Evolutionary conservation across 1,140 invertebrate species (phyloP), one percentile per base, ranked within the genome.

Genomic region (Trichonephila inaurata): DNA sequence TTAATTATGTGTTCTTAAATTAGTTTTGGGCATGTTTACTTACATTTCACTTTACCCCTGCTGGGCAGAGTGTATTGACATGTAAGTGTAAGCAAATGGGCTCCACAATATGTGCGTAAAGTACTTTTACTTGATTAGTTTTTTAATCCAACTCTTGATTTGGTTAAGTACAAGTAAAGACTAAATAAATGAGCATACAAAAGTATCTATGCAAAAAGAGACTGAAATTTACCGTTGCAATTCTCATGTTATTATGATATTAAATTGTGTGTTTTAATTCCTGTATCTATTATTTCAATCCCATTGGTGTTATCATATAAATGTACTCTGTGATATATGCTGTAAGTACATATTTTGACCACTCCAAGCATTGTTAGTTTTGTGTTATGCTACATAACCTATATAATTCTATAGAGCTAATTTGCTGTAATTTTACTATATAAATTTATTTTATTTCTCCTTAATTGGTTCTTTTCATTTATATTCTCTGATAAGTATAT

Each of bases 31-130:
- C 93, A 94, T 90, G 93, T 89, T 90, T 94, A 94, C 93, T 94
- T 94, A 94, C 81, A 85, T 91, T 86, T 85, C 77, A 69, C 88
- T 85, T 90, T 86, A 83, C 64, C 86, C 60, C 93, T 94, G 93
- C 93, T 94, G 93, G 93, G 82, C 93, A 94, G 93, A 62, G 88
- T 83, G 72, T 81, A 81, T 61, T 88, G 92, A 93, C 24, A 77
- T 93, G 92, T 62, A 69, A 88, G 83, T 93, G 60, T 88, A 81
- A 93, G 58, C 66, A 81, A 88, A 93, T 87, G 62, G 40, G 61
- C 33, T 88, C 86, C 33, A 64, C 24, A 60, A 60, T 64, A 44
- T 66, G 28, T 88, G 86, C 86, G 58, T 83, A 83, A 51, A 83
- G 86, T 88, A 88, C 86, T 88, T 88, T 88, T 88, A 58, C 21